Evolutionary conservation across 2,888 invertebrate species (phyloP).

Genomic region (Disparrhopalites patrizii): DNA sequence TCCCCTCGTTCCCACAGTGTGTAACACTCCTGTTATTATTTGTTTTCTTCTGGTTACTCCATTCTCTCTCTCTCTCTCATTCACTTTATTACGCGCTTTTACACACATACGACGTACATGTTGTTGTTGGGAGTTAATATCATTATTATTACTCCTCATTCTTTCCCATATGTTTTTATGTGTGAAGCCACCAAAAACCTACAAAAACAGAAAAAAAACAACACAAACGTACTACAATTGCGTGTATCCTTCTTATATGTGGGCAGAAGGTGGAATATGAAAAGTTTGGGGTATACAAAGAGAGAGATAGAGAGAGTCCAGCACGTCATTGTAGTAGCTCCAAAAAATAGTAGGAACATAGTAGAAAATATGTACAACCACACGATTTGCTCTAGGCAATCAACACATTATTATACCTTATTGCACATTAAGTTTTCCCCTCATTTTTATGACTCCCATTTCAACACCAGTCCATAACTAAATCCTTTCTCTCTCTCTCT

Average conservation of each 20-base stretch:
- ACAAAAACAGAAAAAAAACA: no score
- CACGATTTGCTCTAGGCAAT: slow-evolving; percentile 24
- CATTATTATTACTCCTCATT: no score
- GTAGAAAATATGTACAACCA: background rate
- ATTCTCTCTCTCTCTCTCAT: background rate
- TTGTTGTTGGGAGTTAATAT: background rate
- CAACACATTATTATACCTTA: slow-evolving; percentile 26
- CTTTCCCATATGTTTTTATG: background rate
- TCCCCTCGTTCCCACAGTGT: slow-evolving; percentile 14
- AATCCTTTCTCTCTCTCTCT: background rate
- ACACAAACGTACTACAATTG: no score
- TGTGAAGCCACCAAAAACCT: no score
- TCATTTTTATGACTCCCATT: slow-evolving; percentile 22
- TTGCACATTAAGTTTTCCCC: slow-evolving; percentile 26
- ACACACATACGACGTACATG: background rate
- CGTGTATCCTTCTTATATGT: no score
- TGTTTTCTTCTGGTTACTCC: background rate
- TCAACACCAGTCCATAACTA: slow-evolving; percentile 19
- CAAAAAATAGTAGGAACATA: slow-evolving; percentile 1
- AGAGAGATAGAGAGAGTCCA: background rate
- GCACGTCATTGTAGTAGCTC: background rate
- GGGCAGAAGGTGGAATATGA: no score
- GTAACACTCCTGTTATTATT: background rate
- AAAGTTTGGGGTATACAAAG: background rate
- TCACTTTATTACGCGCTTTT: no score